Conservation (phyloP, 53 echinoderm and acorn worm species). For the Henricia sp. region DNA sequence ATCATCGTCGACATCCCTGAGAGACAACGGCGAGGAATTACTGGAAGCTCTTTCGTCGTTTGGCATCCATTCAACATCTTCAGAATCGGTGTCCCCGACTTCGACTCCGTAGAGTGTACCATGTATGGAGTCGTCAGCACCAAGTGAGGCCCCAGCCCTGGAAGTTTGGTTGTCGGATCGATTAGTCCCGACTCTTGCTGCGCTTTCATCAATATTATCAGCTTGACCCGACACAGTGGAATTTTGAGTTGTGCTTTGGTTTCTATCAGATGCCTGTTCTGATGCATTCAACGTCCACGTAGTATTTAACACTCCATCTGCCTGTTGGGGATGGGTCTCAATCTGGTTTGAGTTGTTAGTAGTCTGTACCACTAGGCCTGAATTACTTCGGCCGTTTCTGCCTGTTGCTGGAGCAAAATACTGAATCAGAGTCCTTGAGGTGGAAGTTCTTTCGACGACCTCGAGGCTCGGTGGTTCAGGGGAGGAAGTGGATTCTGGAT, state of each 20-base stretch:
- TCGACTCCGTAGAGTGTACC: constrained; percentile 29
- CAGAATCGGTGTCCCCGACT: constrained; percentile 35
- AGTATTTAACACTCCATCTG: too few relatives aligned
- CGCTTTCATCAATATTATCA: too few relatives aligned
- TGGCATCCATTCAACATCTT: constrained; percentile 41
- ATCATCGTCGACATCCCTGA: background rate
- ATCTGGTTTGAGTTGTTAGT: background rate
- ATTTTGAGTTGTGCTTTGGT: too few relatives aligned
- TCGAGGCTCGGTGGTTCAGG: background rate
- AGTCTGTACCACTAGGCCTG: too few relatives aligned
- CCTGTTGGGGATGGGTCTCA: too few relatives aligned
- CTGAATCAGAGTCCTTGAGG: background rate
- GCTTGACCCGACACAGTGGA: too few relatives aligned
- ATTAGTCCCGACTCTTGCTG: too few relatives aligned
- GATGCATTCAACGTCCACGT: too few relatives aligned
- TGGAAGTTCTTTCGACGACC: background rate
- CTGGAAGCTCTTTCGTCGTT: constrained; percentile 4
- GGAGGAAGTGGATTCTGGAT: background rate
- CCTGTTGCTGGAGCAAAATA: background rate
- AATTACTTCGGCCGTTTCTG: background rate
- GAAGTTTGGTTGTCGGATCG: background rate
- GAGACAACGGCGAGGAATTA: background rate
- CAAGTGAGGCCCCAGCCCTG: background rate
- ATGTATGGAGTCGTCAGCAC: background rate
- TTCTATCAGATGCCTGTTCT: too few relatives aligned